Evolutionary conservation across 2,113 vertebrate genomes (phyloP).

Genomic region (Apteryx mantelli): DNA sequence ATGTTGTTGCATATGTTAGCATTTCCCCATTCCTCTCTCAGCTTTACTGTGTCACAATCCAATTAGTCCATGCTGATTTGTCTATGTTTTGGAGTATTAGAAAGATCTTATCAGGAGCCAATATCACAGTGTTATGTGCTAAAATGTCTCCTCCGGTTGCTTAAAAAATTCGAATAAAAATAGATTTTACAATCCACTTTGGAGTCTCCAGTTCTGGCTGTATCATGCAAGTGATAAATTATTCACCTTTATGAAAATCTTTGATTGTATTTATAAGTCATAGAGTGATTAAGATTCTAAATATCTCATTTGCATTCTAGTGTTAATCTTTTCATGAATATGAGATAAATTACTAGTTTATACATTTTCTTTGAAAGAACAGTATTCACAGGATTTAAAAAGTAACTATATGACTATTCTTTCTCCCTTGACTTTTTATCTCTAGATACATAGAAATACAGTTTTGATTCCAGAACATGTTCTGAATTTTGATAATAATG

Average conservation of each 20-base stretch:
- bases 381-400: background rate
- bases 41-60: background rate
- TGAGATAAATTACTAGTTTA: conserved; percentile 46
- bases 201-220: background rate
- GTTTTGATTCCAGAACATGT: conserved; percentile 44
- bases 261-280: conserved; percentile 9
- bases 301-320: conserved; percentile 8
- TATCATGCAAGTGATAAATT: background rate
- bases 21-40: background rate
- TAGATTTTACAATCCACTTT: background rate
- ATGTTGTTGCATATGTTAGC: background rate
- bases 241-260: background rate
- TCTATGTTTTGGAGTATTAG: background rate
- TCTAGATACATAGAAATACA: conserved; percentile 36
- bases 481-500: conserved; percentile 22
- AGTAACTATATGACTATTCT: background rate
- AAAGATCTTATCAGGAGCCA: background rate
- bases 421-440: conserved; percentile 36
- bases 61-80: background rate
- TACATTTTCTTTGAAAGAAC: conserved; percentile 56
- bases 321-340: conserved; percentile 42
- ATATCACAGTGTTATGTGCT: background rate
- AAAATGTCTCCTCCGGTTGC: background rate
- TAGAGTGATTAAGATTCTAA: conserved; percentile 39
- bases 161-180: background rate